A percentile compares a stretch with the other conserved stretches of the same genome.
Conservation (phyloP, 2,888 invertebrate genomes). For the Nematopogon swammerdamellus region DNA sequence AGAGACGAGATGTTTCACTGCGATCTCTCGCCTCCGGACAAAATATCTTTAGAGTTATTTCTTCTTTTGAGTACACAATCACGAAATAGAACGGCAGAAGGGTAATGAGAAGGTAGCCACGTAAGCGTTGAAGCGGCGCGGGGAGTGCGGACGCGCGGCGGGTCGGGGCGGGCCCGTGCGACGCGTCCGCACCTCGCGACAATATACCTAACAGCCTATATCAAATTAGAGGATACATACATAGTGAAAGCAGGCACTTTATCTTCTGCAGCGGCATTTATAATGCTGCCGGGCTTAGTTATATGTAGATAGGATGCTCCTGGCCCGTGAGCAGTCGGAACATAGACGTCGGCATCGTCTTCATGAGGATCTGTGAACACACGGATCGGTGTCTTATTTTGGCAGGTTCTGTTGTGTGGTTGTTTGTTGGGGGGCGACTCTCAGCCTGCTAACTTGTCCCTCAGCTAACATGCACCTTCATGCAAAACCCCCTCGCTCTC, state of each 20-base stretch:
- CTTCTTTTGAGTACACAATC: not conserved
- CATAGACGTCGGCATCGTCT: constrained; percentile 99
- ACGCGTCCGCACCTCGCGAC: not conserved
- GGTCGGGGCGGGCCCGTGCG: not conserved
- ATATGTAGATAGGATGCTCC: constrained; percentile 99
- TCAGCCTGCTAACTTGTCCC: too few relatives aligned
- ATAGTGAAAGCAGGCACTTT: constrained; percentile 60
- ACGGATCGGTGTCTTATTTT: not conserved
- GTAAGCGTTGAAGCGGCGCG: not conserved
- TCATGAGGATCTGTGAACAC: constrained; percentile 91
- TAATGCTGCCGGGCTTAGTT: constrained; percentile 29
- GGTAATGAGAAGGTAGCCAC: too few relatives aligned
- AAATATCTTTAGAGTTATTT: not conserved
- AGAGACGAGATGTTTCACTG: not conserved
- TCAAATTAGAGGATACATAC: constrained; percentile 6
- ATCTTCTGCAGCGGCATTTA: constrained; percentile 29
- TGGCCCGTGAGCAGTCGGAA: constrained; percentile 98
- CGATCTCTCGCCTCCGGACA: not conserved
- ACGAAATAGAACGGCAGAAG: not conserved
- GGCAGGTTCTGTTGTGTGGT: too few relatives aligned
- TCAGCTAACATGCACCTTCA: too few relatives aligned
- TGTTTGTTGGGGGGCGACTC: too few relatives aligned
- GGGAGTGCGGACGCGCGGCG: not conserved
- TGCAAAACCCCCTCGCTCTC: too few relatives aligned
- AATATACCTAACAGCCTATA: not conserved